Conservation (phyloP, 37 sponge, comb jelly and placozoan genomes). For the Ianthella basta region DNA sequence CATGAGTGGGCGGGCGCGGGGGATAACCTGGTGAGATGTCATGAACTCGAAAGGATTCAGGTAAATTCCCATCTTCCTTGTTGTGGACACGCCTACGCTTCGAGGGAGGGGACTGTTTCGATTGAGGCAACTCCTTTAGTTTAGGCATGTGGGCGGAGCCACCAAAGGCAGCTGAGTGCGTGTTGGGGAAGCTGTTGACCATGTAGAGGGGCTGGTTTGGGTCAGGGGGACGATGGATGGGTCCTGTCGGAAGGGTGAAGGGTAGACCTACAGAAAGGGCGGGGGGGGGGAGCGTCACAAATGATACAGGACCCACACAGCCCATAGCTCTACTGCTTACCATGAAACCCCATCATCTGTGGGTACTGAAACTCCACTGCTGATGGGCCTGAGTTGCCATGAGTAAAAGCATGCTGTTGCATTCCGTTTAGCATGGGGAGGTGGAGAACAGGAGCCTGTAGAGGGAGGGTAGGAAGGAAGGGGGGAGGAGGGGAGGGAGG, state of each 20-base stretch:
- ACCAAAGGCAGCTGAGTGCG: background rate
- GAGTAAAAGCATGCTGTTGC: background rate
- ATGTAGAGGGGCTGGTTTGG: too few relatives aligned
- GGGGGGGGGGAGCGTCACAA: background rate
- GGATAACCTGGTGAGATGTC: too few relatives aligned
- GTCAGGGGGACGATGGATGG: background rate
- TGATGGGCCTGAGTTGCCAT: background rate
- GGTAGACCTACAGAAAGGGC: background rate
- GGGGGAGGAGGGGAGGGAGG: background rate
- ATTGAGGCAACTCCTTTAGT: background rate
- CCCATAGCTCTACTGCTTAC: too few relatives aligned
- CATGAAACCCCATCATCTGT: too few relatives aligned
- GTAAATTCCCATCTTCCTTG: too few relatives aligned
- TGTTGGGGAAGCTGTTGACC: background rate
- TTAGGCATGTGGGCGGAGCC: background rate
- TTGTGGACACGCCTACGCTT: slow-evolving; percentile 15
- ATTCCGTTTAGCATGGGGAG: background rate
- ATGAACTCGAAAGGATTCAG: too few relatives aligned
- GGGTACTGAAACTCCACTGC: background rate
- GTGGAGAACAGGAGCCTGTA: too few relatives aligned
- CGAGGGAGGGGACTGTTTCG: slow-evolving; percentile 19
- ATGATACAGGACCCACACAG: background rate
- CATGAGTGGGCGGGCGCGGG: too few relatives aligned
- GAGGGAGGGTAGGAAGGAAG: background rate
- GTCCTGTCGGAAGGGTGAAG: background rate